Evolutionary conservation across 2,888 invertebrate species (phyloP), one percentile per base, ranked within the genome.

Genomic region (Pachliopta kotzebuea): DNA sequence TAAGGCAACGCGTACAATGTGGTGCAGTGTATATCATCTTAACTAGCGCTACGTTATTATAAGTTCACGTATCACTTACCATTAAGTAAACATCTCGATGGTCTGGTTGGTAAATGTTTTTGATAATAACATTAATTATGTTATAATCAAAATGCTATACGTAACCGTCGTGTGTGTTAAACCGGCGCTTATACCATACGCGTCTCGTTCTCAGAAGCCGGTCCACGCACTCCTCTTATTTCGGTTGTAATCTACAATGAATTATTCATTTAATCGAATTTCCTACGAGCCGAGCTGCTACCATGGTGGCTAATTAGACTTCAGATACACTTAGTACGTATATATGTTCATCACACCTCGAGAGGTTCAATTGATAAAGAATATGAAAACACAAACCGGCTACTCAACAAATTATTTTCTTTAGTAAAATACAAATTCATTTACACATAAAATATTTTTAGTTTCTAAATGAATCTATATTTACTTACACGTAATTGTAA

Each of bases 251-350:
- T 84, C 82, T 78, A 69, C 70, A 76, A 85, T 88, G 84, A 87
- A 87, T 89, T 79, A 89, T 89, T 89, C 84, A 89, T 85, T 74
- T 79, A 77, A 83, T 85, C 83, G 80, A 76, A 83, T 87, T 82
- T 84, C 79, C 80, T 85, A 81, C 83, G 83, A 78, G 78, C 71
- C 59, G n/a, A 71, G 69, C 75, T 71, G 70, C 76, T 78, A 79
- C 74, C 79, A 73, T 74, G 73, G 76, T 72, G 75, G 75, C 75
- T 80, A 82, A 81, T 84, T 81, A 79, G 53, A 56, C 24, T 57
- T 23, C 42, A 45, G 52, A 57, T 50, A 37, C 26, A 54, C 29
- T 58, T 26, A 9, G 54, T 65, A 42, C 42, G 37, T 59, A 56
- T 56, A 31, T 58, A 31, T 55, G 52, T 57, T 56, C 23, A 24